Conservation (phyloP, 2,113 vertebrate genomes). For the Xyrauchen texanus region DNA sequence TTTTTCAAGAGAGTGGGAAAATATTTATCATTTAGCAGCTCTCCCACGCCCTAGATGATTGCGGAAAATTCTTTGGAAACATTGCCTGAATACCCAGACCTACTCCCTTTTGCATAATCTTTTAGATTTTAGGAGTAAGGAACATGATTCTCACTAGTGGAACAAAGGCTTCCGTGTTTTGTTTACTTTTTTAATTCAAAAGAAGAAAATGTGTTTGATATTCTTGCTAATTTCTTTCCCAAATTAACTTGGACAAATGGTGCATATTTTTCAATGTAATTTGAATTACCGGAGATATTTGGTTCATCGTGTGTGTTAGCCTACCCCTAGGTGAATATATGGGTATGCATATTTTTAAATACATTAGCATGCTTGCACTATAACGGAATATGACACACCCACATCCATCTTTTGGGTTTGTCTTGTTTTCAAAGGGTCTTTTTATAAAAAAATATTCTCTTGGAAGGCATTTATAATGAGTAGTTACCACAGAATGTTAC, state of each 20-base stretch:
- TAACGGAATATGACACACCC: not conserved
- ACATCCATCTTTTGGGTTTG: constrained; percentile 7
- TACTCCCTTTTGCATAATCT: not conserved
- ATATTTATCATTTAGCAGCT: not conserved
- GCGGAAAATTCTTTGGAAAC: not conserved
- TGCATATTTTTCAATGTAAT: constrained; percentile 21
- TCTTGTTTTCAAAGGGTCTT: too few species aligned
- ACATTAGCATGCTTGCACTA: constrained; percentile 29
- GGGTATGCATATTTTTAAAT: constrained; percentile 48
- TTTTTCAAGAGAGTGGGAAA: not conserved
- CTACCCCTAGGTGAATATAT: constrained; percentile 42
- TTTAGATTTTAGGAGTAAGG: not conserved
- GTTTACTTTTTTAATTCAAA: not conserved
- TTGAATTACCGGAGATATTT: constrained; percentile 19
- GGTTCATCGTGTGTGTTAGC: not conserved
- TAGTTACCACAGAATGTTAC: too few species aligned
- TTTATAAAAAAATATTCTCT: too few species aligned
- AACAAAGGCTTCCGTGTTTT: not conserved
- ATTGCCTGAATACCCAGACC: not conserved
- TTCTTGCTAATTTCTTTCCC: not conserved
- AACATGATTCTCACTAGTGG: not conserved
- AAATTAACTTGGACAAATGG: constrained; percentile 7
- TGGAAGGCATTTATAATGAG: too few species aligned
- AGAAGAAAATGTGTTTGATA: not conserved
- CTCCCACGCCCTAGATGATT: not conserved